Conservation (phyloP, 2,888 invertebrate species). For the Branchellion lobata region DNA sequence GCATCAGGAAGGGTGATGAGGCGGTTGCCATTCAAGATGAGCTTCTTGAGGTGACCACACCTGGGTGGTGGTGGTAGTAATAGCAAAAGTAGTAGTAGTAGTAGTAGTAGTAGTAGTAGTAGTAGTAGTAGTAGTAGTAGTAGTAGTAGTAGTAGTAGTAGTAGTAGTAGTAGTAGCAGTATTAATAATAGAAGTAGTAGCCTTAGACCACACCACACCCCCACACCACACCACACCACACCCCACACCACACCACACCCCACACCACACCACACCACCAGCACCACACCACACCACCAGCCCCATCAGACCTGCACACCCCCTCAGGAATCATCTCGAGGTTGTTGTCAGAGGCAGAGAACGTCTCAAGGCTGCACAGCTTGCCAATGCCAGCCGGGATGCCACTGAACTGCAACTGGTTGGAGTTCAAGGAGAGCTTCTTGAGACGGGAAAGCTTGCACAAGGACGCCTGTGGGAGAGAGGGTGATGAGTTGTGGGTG, state of each 20-base stretch:
- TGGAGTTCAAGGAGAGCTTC: slow-evolving; percentile 89
- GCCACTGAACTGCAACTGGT: slow-evolving; percentile 91
- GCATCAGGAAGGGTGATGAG: slow-evolving; percentile 95
- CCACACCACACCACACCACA: background rate
- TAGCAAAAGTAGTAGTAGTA: background rate
- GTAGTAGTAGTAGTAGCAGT: background rate
- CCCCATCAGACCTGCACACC: slow-evolving; percentile 75
- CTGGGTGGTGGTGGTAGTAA: slow-evolving; percentile 63
- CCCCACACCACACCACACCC: background rate
- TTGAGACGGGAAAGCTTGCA: slow-evolving; percentile 82
- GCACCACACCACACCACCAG: background rate
- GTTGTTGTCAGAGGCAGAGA: slow-evolving; percentile 91
- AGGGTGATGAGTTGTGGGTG: background rate
- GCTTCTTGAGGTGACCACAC: slow-evolving; percentile 83
- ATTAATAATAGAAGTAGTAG: too few species aligned
- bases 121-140: too few species aligned
- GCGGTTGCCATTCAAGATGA: slow-evolving; percentile 88
- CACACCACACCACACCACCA: background rate
- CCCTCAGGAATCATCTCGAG: slow-evolving; percentile 98
- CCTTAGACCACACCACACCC: too few species aligned
- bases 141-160: background rate
- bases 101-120: background rate
- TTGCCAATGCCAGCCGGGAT: slow-evolving; percentile 98
- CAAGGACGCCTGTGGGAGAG: slow-evolving; percentile 68
- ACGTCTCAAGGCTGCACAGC: slow-evolving; percentile 84